Conservation (phyloP, 2,888 invertebrate genomes). For the Drosophila antonietae region DNA sequence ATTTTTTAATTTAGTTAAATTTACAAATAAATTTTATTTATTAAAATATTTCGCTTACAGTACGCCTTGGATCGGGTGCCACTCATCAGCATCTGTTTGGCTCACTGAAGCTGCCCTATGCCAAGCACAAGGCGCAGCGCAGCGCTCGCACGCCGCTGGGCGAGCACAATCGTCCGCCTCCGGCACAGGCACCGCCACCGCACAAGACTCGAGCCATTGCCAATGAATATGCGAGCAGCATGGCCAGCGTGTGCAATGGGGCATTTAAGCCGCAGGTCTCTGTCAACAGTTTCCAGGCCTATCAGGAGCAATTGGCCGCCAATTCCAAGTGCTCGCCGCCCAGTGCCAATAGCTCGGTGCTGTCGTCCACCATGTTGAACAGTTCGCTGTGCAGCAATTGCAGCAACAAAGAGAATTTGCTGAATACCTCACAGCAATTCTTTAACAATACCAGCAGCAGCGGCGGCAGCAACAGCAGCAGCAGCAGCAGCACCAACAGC, state of each 20-base stretch:
- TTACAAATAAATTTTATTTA: too few species aligned
- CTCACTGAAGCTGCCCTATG: slow-evolving; percentile 64
- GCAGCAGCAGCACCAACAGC: slow-evolving; percentile 59
- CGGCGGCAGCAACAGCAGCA: slow-evolving; percentile 54
- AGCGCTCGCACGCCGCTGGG: slow-evolving; percentile 57
- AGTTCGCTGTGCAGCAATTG: slow-evolving; percentile 63
- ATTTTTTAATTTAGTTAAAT: background rate
- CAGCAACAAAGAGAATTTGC: slow-evolving; percentile 80
- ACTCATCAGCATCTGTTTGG: slow-evolving; percentile 67
- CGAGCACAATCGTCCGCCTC: slow-evolving; percentile 67
- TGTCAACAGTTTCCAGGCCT: slow-evolving; percentile 34
- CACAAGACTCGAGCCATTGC: slow-evolving; percentile 72
- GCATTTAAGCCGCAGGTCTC: slow-evolving; percentile 52
- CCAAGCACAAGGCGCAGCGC: slow-evolving; percentile 67
- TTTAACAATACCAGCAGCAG: slow-evolving; percentile 36
- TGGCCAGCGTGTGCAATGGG: slow-evolving; percentile 6
- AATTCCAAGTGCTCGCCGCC: slow-evolving; percentile 47
- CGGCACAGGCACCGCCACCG: slow-evolving; percentile 59
- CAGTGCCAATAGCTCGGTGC: slow-evolving; percentile 58
- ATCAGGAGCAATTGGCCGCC: slow-evolving; percentile 43
- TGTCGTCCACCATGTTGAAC: slow-evolving; percentile 71
- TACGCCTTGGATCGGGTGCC: slow-evolving; percentile 45
- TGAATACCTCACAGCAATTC: slow-evolving; percentile 71
- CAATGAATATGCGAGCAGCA: slow-evolving; percentile 47
- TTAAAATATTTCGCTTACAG: slow-evolving; percentile 22